phyloP scores from a whole-genome alignment of 2,888 invertebrate species.

The Ectemnius continuus region DNA sequence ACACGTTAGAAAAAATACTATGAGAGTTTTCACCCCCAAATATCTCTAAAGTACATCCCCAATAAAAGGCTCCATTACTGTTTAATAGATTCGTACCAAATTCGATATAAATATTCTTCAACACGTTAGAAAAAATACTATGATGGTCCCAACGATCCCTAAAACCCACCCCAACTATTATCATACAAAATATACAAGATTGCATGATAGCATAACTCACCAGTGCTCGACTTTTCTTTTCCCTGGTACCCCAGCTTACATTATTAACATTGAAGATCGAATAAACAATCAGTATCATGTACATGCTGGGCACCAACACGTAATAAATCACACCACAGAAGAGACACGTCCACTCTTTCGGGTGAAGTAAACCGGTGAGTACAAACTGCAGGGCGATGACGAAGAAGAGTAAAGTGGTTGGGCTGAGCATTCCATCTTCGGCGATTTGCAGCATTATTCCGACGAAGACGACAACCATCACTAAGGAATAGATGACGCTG shows the following conservation, averaged over 20 bases:
- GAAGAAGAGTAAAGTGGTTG: slow-evolving; percentile 91
- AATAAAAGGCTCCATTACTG: too few species aligned
- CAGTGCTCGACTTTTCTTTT: slow-evolving; percentile 77
- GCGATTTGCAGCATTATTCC: slow-evolving; percentile 88
- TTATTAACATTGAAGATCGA: slow-evolving; percentile 95
- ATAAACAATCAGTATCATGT: slow-evolving; percentile 93
- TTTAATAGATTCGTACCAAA: too few species aligned
- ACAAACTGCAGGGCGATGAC: slow-evolving; percentile 83
- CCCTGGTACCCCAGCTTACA: slow-evolving; percentile 96
- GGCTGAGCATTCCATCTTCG: slow-evolving; percentile 89
- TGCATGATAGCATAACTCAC: background rate
- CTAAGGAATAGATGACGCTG: slow-evolving; percentile 87
- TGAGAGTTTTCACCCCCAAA: too few species aligned
- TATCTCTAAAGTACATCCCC: too few species aligned
- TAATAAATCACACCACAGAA: slow-evolving; percentile 89
- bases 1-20: too few species aligned
- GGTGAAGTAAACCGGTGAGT: slow-evolving; percentile 84
- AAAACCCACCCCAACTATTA: too few species aligned
- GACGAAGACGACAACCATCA: slow-evolving; percentile 93
- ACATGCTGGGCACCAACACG: slow-evolving; percentile 96
- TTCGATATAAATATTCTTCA: too few species aligned
- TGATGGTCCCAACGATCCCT: too few species aligned
- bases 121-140: too few species aligned
- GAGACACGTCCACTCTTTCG: slow-evolving; percentile 88
- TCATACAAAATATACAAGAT: too few species aligned